Conservation (phyloP, 2,113 vertebrate species). For the Halichoerus grypus region DNA sequence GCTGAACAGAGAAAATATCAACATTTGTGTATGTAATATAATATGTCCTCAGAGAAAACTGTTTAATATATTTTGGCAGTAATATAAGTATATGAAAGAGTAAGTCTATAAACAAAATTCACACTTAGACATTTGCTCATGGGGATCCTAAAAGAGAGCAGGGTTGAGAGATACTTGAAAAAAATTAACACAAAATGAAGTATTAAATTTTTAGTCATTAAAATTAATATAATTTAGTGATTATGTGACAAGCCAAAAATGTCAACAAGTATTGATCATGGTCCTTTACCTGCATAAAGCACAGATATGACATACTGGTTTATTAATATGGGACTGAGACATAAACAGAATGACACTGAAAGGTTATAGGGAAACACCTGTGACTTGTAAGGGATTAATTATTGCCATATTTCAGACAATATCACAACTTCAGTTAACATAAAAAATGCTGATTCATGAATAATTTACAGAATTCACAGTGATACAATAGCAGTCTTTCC, state of each 20-base stretch:
- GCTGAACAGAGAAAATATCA: constrained; percentile 26
- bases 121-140: background rate
- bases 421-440: constrained; percentile 33
- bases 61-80: background rate
- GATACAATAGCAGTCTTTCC: constrained; percentile 28
- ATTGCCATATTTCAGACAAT: constrained; percentile 47
- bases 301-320: constrained; percentile 4
- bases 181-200: background rate
- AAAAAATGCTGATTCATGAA: constrained; percentile 56
- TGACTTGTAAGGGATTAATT: background rate
- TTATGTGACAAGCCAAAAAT: constrained; percentile 53
- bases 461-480: constrained; percentile 55
- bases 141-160: background rate
- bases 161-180: constrained; percentile 13
- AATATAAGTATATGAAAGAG: constrained; percentile 8
- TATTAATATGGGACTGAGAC: constrained; percentile 5
- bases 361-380: background rate
- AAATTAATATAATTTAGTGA: constrained; percentile 62
- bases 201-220: constrained; percentile 64
- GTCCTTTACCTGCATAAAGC: constrained; percentile 26
- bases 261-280: constrained; percentile 52
- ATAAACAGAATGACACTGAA: constrained; percentile 38
- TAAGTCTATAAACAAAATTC: background rate
- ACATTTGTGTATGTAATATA: background rate
- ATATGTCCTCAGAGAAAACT: constrained; percentile 35